Evolutionary conservation across 2,797 vertebrate genomes (phyloP).

Genomic region (Eupleurogrammus muticus): DNA sequence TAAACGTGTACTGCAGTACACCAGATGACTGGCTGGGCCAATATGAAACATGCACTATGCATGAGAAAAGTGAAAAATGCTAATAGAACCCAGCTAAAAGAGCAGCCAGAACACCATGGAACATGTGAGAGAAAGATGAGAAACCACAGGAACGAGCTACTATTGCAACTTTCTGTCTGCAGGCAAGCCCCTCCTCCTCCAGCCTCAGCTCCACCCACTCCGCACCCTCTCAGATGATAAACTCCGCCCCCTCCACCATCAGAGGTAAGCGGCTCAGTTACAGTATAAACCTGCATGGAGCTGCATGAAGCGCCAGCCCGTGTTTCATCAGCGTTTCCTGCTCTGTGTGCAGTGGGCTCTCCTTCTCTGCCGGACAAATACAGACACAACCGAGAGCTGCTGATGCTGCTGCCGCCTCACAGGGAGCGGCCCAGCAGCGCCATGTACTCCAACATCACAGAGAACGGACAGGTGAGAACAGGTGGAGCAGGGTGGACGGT

Average conservation of each 20-base stretch:
- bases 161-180: slow-evolving; percentile 45
- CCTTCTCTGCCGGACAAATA: slow-evolving; percentile 97
- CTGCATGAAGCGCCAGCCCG: too few species aligned
- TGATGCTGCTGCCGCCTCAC: slow-evolving; percentile 93
- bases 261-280: slow-evolving; percentile 86
- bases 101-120: too few species aligned
- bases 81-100: neutral
- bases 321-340: rapidly evolving
- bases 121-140: too few species aligned
- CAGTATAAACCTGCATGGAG: too few species aligned
- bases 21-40: too few species aligned
- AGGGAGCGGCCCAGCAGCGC: slow-evolving; percentile 95
- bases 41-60: too few species aligned
- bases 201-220: slow-evolving; percentile 98
- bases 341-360: slow-evolving; percentile 81
- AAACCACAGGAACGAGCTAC: too few species aligned
- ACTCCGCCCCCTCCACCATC: slow-evolving; percentile 92
- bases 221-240: slow-evolving; percentile 95
- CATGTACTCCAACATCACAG: slow-evolving; percentile 91
- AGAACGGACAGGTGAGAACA: slow-evolving; percentile 90
- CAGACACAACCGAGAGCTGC: slow-evolving; percentile 92
- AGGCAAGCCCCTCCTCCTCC: slow-evolving; percentile 97
- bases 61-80: too few species aligned
- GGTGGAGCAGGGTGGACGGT: neutral
- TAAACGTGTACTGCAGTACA: too few species aligned